phyloP scores from a whole-genome alignment of 1,140 invertebrate genomes.

The Drosophila sp. region DNA sequence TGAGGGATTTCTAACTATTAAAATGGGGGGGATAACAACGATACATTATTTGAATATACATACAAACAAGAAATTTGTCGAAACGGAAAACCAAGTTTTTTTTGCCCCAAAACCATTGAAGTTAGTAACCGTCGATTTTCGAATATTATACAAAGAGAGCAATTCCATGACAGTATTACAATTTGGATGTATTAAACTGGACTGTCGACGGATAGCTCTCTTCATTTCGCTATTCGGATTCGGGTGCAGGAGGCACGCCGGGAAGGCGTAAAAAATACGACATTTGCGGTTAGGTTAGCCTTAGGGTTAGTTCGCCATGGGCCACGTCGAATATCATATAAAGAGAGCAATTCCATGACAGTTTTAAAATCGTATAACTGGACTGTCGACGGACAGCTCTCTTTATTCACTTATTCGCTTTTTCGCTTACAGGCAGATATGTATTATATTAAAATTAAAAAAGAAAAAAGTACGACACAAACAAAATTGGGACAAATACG shows the following conservation, averaged over 20 bases:
- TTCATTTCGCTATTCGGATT: conserved; percentile 85
- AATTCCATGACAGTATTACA: conserved; percentile 87
- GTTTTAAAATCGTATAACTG: conserved; percentile 84
- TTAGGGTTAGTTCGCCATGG: conserved; percentile 43
- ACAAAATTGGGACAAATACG: conserved; percentile 36
- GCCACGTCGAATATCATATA: conserved; percentile 84
- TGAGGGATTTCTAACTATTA: conserved; percentile 41
- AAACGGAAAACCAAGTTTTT: conserved; percentile 50
- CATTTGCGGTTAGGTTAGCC: conserved; percentile 15
- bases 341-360: conserved; percentile 88
- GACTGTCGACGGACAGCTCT: conserved; percentile 88
- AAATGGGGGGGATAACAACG: conserved; percentile 59
- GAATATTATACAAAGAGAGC: conserved; percentile 87
- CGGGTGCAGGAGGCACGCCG: conserved; percentile 36
- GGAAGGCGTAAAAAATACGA: conserved; percentile 18
- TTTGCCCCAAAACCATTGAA: conserved; percentile 15
- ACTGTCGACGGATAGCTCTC: conserved; percentile 89
- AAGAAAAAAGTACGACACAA: conserved; percentile 24
- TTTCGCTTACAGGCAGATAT: conserved; percentile 7
- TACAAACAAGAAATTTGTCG: conserved; percentile 23
- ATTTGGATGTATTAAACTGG: conserved; percentile 76
- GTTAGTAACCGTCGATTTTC: conserved; percentile 61
- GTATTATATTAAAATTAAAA: conserved; percentile 51
- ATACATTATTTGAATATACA: not conserved
- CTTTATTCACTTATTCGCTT: conserved; percentile 85